Conservation (phyloP, 1,140 invertebrate genomes). For the Temnothorax nylanderi region DNA sequence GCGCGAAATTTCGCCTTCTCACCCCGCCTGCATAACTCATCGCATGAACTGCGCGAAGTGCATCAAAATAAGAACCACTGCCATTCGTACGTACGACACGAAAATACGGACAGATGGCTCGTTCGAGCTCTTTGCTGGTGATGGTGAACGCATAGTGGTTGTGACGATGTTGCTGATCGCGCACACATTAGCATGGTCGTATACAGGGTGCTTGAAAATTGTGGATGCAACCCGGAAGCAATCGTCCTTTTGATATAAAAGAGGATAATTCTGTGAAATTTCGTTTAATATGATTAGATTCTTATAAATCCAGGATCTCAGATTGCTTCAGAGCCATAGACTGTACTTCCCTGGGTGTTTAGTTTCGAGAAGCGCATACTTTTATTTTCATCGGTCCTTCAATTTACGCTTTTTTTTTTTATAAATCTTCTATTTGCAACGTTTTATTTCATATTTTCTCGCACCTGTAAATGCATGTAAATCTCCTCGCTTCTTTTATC, state of each 20-base stretch:
- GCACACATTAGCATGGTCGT: slow-evolving; percentile 26
- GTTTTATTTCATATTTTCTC: neutral
- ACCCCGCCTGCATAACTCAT: slow-evolving; percentile 64
- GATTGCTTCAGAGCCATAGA: neutral
- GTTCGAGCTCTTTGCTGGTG: slow-evolving; percentile 61
- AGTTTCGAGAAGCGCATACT: neutral
- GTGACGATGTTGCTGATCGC: slow-evolving; percentile 60
- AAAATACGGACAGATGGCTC: slow-evolving; percentile 77
- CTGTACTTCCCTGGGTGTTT: neutral
- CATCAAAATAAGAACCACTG: slow-evolving; percentile 82
- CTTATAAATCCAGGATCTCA: neutral
- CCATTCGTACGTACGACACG: slow-evolving; percentile 65
- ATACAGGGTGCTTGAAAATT: slow-evolving; percentile 50
- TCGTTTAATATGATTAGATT: neutral
- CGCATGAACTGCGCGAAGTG: slow-evolving; percentile 75
- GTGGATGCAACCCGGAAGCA: neutral
- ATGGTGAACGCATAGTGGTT: slow-evolving; percentile 50
- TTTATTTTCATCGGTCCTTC: neutral
- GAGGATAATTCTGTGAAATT: neutral
- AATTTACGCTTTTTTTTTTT: neutral
- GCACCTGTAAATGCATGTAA: neutral
- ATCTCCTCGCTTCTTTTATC: neutral
- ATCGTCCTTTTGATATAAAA: neutral
- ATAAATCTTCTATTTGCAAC: neutral
- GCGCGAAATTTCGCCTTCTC: slow-evolving; percentile 74